Evolutionary conservation across 2,888 invertebrate species (phyloP), one percentile per base, ranked within the genome.

Genomic region (Cosmopolites sordidus): DNA sequence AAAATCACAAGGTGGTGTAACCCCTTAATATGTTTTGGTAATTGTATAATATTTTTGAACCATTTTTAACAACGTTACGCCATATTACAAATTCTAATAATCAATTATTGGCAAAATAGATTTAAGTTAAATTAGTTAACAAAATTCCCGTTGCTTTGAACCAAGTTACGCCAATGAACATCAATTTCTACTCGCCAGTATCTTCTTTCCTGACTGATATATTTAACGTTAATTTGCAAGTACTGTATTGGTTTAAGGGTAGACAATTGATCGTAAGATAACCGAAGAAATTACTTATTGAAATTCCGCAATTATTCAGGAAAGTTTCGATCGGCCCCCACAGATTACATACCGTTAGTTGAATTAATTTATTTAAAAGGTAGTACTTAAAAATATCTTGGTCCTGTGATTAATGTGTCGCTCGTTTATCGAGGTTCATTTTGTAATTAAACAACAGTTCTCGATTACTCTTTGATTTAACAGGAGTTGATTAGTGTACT

Each of bases 161-260:
- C 3, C 22, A 8, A 22, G 15, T 5, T 12, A 38, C n/a, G 15
- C 18, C 18, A 12, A 29, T 29, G 14, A 8, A 18, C 22, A 44
- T 6, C 27, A 27, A n/a, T 18, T 5, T 18, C 29, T 15, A 16
- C 6, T n/a, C 15, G 3, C 38, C 38, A 5, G 8, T 22, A 22
- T 22, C 3, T 22, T 8, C 8, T 8, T 3, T 22, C 22, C 22
- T 8, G 22, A 22, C 29, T 48, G 54, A 55, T 50, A 57, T 52
- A 53, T 54, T 56, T 53, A 58, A 56, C 41, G 52, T 17, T 51
- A 58, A 60, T 59, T 61, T 60, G 60, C 58, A 54, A 61, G 61
- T 60, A 55, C 54, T 44, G 56, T 58, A 59, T 58, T 60, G 62
- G 59, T 61, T 56, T 60, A 58, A 58, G 58, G 60, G 59, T 58